Base-by-base conservation (phyloP, 23 tunicate species). In the Ascidia mentula region DNA sequence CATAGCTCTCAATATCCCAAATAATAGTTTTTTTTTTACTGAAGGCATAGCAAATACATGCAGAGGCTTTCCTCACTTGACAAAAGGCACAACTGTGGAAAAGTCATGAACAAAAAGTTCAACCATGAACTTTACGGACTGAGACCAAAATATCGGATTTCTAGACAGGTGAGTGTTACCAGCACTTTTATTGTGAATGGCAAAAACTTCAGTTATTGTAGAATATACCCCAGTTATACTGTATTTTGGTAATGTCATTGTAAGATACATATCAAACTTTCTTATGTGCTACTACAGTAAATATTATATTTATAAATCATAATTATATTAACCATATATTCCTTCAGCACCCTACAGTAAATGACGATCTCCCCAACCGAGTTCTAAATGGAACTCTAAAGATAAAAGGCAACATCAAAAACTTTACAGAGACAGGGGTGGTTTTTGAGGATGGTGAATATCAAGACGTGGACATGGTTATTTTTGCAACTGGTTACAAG, bases 401-500 rank as follows among this genome's bases (percentile, higher is more conserved):
- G 9, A 81, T 91, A 71, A 81, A 80, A 36, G 72, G 86, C 0
- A 86, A 91, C 80, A 72, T 91, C 18, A 40, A 18, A 7, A 76
- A 71, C 26, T 91, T 91, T 46, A 86, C 87, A 0, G 81, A 86
- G 36, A 82, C 59, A 30, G 80, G 82, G n/a, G 97, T 80, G 26
- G 72, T 85, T 32, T 91, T 91, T 60, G 90, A 91, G 5, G 97
- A 91, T 79, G 97, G 97, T 34, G 46, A 82, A 18, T 34, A 42
- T 1, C 90, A 86, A 45, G 87, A 91, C 0, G 59, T 86, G 20
- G 97, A 91, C 74, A 90, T 76, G 15, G 97, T 91, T 32, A 40
- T 91, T 5, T 91, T 91, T 74, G 90, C 90, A 18, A 91, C 97
- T 20, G 97, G 97, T 5, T 91, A 86, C 80, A 80, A 40, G 0